phyloP scores from a whole-genome alignment of 2,888 invertebrate genomes.

The Pegoplata infirma region DNA sequence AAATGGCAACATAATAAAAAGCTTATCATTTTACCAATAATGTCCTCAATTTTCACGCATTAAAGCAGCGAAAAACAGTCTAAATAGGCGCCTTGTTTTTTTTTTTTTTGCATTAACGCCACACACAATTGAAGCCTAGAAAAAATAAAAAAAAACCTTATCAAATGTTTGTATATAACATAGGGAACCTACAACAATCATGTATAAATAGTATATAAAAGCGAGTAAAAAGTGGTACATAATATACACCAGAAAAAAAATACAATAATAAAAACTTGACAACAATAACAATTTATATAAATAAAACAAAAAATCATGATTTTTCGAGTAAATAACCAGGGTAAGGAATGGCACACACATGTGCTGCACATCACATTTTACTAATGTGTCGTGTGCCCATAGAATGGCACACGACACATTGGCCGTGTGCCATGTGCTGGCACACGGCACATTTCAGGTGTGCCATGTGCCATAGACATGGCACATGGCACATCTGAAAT shows the following conservation, averaged over 20 bases:
- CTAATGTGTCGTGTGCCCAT: too few species aligned
- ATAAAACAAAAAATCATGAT: background rate
- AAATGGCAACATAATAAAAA: background rate
- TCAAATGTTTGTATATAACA: background rate
- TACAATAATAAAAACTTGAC: background rate
- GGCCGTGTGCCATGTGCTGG: too few species aligned
- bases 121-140: background rate
- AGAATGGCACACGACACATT: too few species aligned
- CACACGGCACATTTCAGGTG: too few species aligned
- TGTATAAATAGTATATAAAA: background rate
- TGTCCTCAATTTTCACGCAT: slow-evolving; percentile 71
- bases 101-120: background rate
- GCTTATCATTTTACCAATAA: slow-evolving; percentile 60
- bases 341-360: too few species aligned
- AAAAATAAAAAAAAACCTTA: background rate
- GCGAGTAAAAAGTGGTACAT: background rate
- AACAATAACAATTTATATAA: background rate
- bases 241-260: background rate
- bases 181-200: background rate
- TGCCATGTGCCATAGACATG: too few species aligned
- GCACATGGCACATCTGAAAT: too few species aligned
- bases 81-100: slow-evolving; percentile 32
- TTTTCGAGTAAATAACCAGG: slow-evolving; percentile 57
- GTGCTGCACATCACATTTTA: too few species aligned
- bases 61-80: slow-evolving; percentile 32